phyloP scores from a whole-genome alignment of 1,140 invertebrate genomes.

The Meloidogyne chitwoodi region DNA sequence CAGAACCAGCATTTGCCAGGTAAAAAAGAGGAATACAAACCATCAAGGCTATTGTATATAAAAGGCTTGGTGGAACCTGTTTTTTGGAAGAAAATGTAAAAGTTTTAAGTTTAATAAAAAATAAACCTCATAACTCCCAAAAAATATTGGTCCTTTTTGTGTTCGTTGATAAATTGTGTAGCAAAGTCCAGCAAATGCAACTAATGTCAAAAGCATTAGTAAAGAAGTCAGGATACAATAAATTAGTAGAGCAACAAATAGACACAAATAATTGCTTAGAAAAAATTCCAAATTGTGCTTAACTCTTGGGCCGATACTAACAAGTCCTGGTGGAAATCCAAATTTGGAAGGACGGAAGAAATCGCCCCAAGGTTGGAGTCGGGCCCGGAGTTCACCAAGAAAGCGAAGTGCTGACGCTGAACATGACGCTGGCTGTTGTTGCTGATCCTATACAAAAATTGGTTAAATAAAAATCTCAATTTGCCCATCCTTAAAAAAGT shows the following conservation, averaged over 20 bases:
- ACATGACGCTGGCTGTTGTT: neutral
- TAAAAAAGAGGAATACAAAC: constrained; percentile 38
- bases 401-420: constrained; percentile 1
- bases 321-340: constrained; percentile 19
- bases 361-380: constrained; percentile 32
- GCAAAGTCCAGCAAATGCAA: constrained; percentile 35
- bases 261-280: constrained; percentile 39
- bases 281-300: constrained; percentile 38
- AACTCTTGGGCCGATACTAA: constrained; percentile 24
- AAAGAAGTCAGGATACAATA: constrained; percentile 44
- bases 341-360: constrained; percentile 37
- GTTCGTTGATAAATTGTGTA: constrained; percentile 40
- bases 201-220: constrained; percentile 38
- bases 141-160: constrained; percentile 34
- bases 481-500: neutral
- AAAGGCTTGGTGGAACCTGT: constrained; percentile 35
- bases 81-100: neutral
- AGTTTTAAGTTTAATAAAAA: neutral
- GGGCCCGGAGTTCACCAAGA: constrained; percentile 16
- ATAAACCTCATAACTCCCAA: constrained; percentile 35
- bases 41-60: constrained; percentile 42
- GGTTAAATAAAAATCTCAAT: neutral
- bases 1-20: constrained; percentile 37
- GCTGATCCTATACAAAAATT: neutral
- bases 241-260: constrained; percentile 36